These are phyloP conservation scores for Zapus hudsonius DNA, from an alignment of 2,113 vertebrate genomes.

Conservation along the genomic window DNA sequence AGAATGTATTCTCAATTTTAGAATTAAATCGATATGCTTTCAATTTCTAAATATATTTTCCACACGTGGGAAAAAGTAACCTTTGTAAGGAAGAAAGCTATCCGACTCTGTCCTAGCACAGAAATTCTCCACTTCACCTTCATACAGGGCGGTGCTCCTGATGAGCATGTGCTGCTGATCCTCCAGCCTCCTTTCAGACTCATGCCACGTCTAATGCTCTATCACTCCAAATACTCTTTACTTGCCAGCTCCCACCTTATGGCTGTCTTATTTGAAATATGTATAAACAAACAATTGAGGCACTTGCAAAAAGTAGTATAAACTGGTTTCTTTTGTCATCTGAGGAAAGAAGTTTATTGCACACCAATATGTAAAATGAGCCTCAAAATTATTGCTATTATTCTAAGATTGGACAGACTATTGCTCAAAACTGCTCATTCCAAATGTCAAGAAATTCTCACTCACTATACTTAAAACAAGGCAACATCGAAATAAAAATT, in stretches of 20 bases:
- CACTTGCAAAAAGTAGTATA: neutral
- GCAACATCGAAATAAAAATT: conserved; percentile 49
- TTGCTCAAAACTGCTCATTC: conserved; percentile 2
- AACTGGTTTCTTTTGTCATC: neutral
- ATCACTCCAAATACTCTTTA: neutral
- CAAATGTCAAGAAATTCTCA: conserved; percentile 15
- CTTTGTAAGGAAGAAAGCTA: neutral
- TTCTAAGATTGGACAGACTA: neutral
- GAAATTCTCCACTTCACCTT: neutral
- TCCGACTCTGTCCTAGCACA: neutral
- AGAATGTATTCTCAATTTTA: neutral
- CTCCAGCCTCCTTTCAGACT: neutral
- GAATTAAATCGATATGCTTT: neutral
- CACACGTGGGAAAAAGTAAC: neutral
- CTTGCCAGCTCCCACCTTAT: conserved; percentile 9
- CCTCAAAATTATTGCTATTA: neutral
- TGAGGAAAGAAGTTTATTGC: conserved; percentile 1
- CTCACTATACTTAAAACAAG: conserved; percentile 18
- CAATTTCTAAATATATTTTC: conserved; percentile 2
- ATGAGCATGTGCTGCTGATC: neutral
- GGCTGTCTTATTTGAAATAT: conserved; percentile 1
- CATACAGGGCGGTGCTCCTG: neutral
- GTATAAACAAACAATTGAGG: neutral
- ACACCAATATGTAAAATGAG: neutral
- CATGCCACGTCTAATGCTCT: neutral